Percentiles rank a stretch among this genome's conserved stretches.
Evolutionary conservation across 1,140 invertebrate genomes (phyloP).

Genomic region (Harlomillsia oculata): DNA sequence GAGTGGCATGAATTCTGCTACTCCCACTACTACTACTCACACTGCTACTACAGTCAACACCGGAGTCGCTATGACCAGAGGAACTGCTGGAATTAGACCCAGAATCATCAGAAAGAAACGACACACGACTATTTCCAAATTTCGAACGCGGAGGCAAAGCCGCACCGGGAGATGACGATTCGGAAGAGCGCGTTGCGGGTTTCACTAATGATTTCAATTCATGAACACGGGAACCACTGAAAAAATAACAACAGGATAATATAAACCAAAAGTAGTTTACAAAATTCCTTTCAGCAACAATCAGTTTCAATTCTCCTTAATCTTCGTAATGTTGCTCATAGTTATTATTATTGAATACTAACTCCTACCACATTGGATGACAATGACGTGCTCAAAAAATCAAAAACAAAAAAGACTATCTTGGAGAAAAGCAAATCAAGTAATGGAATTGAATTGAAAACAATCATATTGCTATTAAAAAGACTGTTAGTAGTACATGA

Average conservation of each 20-base stretch:
- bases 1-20: neutral
- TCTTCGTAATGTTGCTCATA: too few species aligned
- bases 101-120: slow-evolving; percentile 21
- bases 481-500: too few species aligned
- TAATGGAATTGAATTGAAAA: too few species aligned
- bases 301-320: too few species aligned
- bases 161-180: neutral
- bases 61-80: slow-evolving; percentile 32
- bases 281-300: too few species aligned
- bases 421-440: too few species aligned
- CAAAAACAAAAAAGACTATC: too few species aligned
- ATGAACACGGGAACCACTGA: slow-evolving; percentile 8
- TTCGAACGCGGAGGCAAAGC: neutral
- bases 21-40: slow-evolving; percentile 22
- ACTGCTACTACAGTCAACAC: slow-evolving; percentile 30
- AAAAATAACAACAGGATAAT: neutral
- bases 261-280: neutral
- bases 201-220: neutral
- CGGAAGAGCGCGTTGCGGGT: neutral
- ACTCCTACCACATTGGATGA: too few species aligned
- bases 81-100: slow-evolving; percentile 30
- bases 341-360: too few species aligned
- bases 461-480: too few species aligned
- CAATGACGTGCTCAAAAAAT: too few species aligned
- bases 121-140: neutral